Conservation (phyloP, 1,140 invertebrate species). For the Neodiprion virginianus region DNA sequence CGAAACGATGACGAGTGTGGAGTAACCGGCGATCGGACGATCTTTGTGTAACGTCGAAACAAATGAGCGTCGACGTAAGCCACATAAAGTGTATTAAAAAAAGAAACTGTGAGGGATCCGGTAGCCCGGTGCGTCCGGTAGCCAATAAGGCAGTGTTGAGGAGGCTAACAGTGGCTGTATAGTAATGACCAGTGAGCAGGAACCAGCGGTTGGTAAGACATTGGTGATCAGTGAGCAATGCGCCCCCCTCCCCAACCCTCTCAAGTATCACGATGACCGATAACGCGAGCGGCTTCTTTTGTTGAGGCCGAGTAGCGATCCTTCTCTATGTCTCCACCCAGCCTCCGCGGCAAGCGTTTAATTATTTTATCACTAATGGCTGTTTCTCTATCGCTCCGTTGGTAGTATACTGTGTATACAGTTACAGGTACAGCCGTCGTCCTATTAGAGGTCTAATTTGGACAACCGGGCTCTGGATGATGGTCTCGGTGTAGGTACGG, state of each 20-base stretch:
- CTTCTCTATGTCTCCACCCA: neutral
- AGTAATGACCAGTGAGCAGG: neutral
- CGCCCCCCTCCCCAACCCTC: neutral
- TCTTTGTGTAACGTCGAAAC: neutral
- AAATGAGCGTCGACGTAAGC: slow-evolving; percentile 10
- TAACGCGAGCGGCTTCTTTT: slow-evolving; percentile 7
- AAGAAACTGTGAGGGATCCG: neutral
- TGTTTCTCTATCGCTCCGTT: neutral
- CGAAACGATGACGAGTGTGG: neutral
- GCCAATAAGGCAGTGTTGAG: slow-evolving; percentile 1
- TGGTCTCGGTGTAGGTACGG: no score
- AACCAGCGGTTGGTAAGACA: neutral
- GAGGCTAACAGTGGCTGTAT: slow-evolving; percentile 1
- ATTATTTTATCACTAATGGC: slow-evolving; percentile 14
- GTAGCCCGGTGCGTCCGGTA: neutral
- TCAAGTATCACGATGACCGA: slow-evolving; percentile 6
- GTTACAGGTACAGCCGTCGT: neutral
- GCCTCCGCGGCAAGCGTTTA: slow-evolving; percentile 7
- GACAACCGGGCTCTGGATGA: neutral
- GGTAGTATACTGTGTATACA: neutral
- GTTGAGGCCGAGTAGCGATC: neutral
- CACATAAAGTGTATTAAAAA: neutral
- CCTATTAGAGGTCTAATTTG: neutral
- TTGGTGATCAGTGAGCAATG: slow-evolving; percentile 2
- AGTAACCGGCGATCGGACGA: neutral